phyloP scores from a whole-genome alignment of 2,797 vertebrate species.

The Nothura maculosa region DNA sequence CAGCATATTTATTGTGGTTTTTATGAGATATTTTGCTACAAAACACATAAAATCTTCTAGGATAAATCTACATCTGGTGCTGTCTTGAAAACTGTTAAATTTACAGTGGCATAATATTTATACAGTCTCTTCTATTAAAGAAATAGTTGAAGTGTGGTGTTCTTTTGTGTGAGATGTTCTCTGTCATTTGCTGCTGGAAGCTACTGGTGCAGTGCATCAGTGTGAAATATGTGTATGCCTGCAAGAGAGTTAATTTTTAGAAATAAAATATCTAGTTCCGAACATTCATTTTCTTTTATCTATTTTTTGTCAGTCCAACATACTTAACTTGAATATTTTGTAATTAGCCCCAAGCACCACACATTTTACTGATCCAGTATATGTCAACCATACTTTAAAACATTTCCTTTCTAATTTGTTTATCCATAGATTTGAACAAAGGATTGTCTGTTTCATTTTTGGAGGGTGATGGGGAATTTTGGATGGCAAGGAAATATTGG shows the following conservation, averaged over 20 bases:
- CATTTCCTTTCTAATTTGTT: background rate
- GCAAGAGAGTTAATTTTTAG: constrained; percentile 25
- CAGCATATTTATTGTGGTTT: constrained; percentile 76
- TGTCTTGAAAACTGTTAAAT: constrained; percentile 67
- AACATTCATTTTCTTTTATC: constrained; percentile 3
- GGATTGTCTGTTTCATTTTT: no score
- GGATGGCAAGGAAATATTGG: background rate
- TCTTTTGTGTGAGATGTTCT: constrained; percentile 38
- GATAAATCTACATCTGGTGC: constrained; percentile 69
- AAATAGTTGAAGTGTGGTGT: constrained; percentile 40
- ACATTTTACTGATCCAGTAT: background rate
- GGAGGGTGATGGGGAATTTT: no score
- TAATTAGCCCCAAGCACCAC: background rate
- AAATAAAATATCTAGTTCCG: background rate
- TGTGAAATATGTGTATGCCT: background rate
- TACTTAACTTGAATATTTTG: constrained; percentile 13
- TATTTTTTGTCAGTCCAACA: background rate
- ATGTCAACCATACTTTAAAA: background rate
- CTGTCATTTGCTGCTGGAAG: constrained; percentile 44
- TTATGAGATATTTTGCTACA: constrained; percentile 58
- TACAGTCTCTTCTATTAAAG: constrained; percentile 51
- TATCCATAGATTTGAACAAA: background rate
- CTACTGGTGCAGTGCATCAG: background rate
- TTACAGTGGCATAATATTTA: constrained; percentile 57
- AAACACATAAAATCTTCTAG: constrained; percentile 73